Percentiles rank a stretch among this genome's conserved stretches.
Conservation (phyloP, 2,888 invertebrate genomes). For the Conchocele bisecta region DNA sequence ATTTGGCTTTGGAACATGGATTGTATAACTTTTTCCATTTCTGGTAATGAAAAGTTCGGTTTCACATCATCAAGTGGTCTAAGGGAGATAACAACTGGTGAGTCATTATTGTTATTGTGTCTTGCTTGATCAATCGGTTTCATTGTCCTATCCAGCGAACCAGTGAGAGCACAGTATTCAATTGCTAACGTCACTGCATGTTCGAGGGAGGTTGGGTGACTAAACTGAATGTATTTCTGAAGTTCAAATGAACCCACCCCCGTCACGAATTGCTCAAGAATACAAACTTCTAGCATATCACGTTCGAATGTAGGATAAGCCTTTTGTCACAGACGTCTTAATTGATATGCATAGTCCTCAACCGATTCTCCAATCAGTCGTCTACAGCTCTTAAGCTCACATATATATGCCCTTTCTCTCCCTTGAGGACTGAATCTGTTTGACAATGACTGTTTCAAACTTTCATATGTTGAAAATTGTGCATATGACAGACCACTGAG, state of each 20-base stretch:
- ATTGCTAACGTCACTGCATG: conserved; percentile 32
- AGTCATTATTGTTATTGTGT: no score
- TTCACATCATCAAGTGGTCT: no score
- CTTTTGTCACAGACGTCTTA: conserved; percentile 32
- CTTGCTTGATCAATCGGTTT: no score
- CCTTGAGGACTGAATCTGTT: conserved; percentile 41
- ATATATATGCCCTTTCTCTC: conserved; percentile 38
- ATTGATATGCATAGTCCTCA: conserved; percentile 36
- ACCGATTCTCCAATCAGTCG: conserved; percentile 33
- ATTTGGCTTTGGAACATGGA: no score
- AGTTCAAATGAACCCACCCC: conserved; percentile 28
- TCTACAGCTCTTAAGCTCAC: conserved; percentile 42
- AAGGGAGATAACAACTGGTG: no score
- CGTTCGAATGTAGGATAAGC: conserved; percentile 34
- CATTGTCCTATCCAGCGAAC: conserved; percentile 15
- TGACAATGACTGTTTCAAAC: conserved; percentile 19
- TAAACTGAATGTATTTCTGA: conserved; percentile 45
- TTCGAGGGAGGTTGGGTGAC: conserved; percentile 44
- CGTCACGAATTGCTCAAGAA: conserved; percentile 47
- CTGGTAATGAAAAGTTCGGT: no score
- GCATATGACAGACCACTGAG: conserved; percentile 11
- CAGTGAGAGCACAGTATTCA: conserved; percentile 40
- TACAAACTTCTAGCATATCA: conserved; percentile 25
- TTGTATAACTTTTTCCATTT: no score
- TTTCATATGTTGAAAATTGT: conserved; percentile 1